phyloP scores from a whole-genome alignment of 1,140 invertebrate species.

The Drosophila melanica region DNA sequence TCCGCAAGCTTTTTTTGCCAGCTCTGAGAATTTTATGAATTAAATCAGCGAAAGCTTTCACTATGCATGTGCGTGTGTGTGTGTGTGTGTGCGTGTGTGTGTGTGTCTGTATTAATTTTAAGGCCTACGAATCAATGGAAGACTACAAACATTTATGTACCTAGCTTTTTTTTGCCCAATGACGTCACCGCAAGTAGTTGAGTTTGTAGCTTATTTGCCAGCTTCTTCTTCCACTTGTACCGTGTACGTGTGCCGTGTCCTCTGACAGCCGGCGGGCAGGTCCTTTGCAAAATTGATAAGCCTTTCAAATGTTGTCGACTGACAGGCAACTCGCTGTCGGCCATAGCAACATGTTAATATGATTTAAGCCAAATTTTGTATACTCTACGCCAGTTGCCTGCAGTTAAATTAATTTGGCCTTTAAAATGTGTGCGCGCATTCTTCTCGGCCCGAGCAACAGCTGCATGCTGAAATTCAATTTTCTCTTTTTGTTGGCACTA shows the following conservation, averaged over 20 bases:
- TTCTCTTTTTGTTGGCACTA: not conserved
- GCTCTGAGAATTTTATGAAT: slow-evolving; percentile 68
- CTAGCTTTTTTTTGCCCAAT: slow-evolving; percentile 19
- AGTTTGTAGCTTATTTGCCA: not conserved
- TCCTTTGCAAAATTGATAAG: slow-evolving; percentile 32
- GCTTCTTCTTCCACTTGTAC: slow-evolving; percentile 3
- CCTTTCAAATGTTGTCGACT: slow-evolving; percentile 13
- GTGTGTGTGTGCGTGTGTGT: slow-evolving; percentile 9
- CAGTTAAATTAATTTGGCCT: not conserved
- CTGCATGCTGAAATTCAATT: slow-evolving; percentile 30
- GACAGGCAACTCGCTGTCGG: slow-evolving; percentile 14
- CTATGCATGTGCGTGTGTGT: slow-evolving; percentile 2
- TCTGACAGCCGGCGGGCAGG: slow-evolving; percentile 11
- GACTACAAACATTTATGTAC: slow-evolving; percentile 27
- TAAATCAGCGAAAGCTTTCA: slow-evolving; percentile 65
- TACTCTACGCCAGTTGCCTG: not conserved
- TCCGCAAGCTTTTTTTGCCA: slow-evolving; percentile 53
- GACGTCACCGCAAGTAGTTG: slow-evolving; percentile 59
- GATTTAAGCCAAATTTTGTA: slow-evolving; percentile 9
- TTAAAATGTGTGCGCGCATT: not conserved
- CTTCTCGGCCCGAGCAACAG: too few relatives aligned
- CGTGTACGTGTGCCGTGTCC: slow-evolving; percentile 1
- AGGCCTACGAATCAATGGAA: slow-evolving; percentile 60
- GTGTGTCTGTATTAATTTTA: slow-evolving; percentile 1
- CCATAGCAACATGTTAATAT: slow-evolving; percentile 8